Evolutionary conservation across 2,888 invertebrate species (phyloP), one percentile per base, ranked within the genome.

Genomic region (Melanophora roralis): DNA sequence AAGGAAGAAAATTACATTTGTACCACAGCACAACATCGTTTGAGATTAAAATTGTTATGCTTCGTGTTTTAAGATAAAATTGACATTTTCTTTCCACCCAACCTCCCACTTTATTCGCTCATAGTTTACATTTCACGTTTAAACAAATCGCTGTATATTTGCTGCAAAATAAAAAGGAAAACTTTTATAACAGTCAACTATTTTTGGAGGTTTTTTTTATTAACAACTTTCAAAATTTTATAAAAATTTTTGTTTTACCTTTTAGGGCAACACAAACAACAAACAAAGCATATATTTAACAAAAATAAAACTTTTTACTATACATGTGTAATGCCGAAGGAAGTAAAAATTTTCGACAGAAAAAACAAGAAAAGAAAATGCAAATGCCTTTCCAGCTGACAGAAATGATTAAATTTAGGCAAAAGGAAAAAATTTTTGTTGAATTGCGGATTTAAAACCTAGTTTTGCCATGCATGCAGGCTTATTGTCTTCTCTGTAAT

Each of bases 321-420:
- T 51, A 62, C n/a, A n/a, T n/a, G n/a, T n/a, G n/a, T n/a, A n/a
- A 49, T 64, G 49, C 73, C 49, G 51, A 38, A 67, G 60, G 51
- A 38, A 67, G 60, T 57, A 62, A 73, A 73, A 73, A 60, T 75
- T 75, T 75, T 72, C 65, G 65, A 72, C 72, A 45, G 57, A 65
- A 53, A 72, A 65, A 43, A 53, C 36, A 68, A 45, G 2, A 59
- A 65, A 38, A 76, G 21, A 57, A 49, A 59, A 43, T 34, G 47
- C n/a, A 64, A 55, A 53, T 72, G n/a, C n/a, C 27, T 51, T 51
- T 34, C 27, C 0, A 47, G 43, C 43, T 16, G 1, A 2, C 43
- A 16, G 16, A 8, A 8, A 14, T 6, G 14, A 5, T 27, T 27
- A 5, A n/a, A n/a, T n/a, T n/a, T n/a, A n/a, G n/a, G n/a, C n/a